Percentiles rank a stretch among this genome's conserved stretches.
Conservation (phyloP, 2,888 invertebrate species). For the Tanytarsus gracilentus region DNA sequence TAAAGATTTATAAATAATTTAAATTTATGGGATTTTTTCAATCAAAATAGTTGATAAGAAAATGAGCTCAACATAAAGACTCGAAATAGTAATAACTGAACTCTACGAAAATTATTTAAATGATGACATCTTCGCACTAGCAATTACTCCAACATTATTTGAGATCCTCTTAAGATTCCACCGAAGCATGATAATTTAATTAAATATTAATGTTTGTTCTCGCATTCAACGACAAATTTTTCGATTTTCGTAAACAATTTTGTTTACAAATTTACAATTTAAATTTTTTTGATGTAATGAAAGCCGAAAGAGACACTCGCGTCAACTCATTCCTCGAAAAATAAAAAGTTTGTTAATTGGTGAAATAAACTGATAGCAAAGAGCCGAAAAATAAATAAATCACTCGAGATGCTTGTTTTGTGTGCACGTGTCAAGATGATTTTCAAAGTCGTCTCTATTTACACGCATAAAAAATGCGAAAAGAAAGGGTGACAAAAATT, state of each 20-base stretch:
- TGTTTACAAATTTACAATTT: conserved; percentile 25
- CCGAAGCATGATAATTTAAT: conserved; percentile 27
- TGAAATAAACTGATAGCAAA: neutral
- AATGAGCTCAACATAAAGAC: too few relatives aligned
- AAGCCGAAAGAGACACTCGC: neutral
- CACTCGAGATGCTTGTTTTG: neutral
- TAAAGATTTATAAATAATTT: too few relatives aligned
- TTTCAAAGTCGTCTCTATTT: neutral
- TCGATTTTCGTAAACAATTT: conserved; percentile 20
- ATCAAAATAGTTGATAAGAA: too few relatives aligned
- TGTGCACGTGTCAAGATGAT: conserved; percentile 17
- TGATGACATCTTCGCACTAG: too few relatives aligned
- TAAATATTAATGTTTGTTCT: conserved; percentile 25
- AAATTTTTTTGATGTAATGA: conserved; percentile 18
- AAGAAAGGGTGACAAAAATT: conserved; percentile 2
- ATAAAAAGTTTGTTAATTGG: neutral
- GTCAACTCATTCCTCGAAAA: neutral
- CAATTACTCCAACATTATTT: too few relatives aligned
- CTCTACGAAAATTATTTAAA: too few relatives aligned
- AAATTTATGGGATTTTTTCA: too few relatives aligned
- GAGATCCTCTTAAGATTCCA: too few relatives aligned
- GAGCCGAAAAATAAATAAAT: conserved; percentile 14
- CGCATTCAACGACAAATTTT: conserved; percentile 23
- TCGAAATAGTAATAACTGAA: too few relatives aligned
- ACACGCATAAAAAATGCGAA: neutral